phyloP scores from a whole-genome alignment of 2,888 invertebrate genomes.

The Phortica okadai region DNA sequence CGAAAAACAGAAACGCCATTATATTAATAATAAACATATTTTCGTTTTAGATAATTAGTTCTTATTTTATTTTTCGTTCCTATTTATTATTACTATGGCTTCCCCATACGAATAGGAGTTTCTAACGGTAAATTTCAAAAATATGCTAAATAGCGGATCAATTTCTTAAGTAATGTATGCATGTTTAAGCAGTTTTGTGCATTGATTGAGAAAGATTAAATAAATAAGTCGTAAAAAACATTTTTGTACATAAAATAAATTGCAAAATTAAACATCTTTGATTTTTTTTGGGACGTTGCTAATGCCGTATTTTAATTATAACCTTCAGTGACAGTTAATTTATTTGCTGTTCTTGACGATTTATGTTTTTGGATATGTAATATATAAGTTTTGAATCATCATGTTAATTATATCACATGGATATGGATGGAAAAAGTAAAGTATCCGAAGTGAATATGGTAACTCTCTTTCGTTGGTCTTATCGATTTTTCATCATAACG shows the following conservation, averaged over 20 bases:
- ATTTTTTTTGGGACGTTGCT: background rate
- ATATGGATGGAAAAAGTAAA: background rate
- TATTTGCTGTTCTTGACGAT: too few species aligned
- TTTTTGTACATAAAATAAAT: slow-evolving; percentile 45
- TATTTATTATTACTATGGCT: slow-evolving; percentile 65
- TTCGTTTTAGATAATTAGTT: slow-evolving; percentile 58
- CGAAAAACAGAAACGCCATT: background rate
- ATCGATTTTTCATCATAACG: slow-evolving; percentile 16
- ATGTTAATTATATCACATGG: background rate
- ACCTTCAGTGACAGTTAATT: too few species aligned
- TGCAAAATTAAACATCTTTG: background rate
- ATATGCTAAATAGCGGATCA: slow-evolving; percentile 50
- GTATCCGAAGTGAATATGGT: too few species aligned
- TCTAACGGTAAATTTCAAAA: slow-evolving; percentile 58
- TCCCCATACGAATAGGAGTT: slow-evolving; percentile 33
- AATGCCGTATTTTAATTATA: too few species aligned
- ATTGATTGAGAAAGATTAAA: slow-evolving; percentile 63
- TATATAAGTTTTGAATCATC: too few species aligned
- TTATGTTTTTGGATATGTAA: too few species aligned
- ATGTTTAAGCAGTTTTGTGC: slow-evolving; percentile 56
- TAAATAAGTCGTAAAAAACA: slow-evolving; percentile 60
- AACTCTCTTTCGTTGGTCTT: background rate
- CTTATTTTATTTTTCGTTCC: slow-evolving; percentile 72
- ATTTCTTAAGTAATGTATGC: slow-evolving; percentile 41
- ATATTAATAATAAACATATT: background rate